These are phyloP conservation scores for Scolopax bukidnonensis DNA, from an alignment of 2,797 vertebrate genomes.

Conservation along the genomic window DNA sequence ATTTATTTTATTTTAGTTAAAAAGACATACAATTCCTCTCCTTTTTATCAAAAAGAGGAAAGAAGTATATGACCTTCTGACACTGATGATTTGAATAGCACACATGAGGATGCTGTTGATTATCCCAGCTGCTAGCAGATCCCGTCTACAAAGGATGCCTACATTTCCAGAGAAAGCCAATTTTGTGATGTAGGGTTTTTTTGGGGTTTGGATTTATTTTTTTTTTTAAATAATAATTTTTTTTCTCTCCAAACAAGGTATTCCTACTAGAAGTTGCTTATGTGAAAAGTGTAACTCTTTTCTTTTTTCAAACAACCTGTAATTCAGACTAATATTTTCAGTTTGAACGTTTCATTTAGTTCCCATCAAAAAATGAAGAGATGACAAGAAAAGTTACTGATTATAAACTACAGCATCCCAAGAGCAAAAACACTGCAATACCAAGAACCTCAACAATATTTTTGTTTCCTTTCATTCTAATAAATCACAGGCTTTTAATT, in stretches of 20 bases:
- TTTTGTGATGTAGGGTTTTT: background rate
- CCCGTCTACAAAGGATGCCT: background rate
- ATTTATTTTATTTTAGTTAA: background rate
- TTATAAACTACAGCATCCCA: background rate
- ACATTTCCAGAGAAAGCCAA: background rate
- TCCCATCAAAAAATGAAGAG: background rate
- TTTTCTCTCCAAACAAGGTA: background rate
- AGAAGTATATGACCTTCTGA: background rate
- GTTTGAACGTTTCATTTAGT: background rate
- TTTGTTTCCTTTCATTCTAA: background rate
- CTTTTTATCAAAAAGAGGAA: background rate
- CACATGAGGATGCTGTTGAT: background rate
- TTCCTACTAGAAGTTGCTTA: background rate
- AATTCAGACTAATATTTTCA: background rate
- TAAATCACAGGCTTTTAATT: background rate
- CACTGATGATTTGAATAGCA: background rate
- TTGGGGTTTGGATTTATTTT: background rate
- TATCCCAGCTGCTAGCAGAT: background rate
- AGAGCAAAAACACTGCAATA: background rate
- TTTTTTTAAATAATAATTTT: too few species aligned
- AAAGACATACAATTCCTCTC: accelerated
- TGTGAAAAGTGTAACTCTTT: background rate
- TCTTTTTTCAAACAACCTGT: background rate
- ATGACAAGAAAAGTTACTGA: background rate
- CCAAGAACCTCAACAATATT: accelerated